These are phyloP conservation scores for Orussus abietinus DNA, from an alignment of 1,140 invertebrate species.

Conservation along the genomic window DNA sequence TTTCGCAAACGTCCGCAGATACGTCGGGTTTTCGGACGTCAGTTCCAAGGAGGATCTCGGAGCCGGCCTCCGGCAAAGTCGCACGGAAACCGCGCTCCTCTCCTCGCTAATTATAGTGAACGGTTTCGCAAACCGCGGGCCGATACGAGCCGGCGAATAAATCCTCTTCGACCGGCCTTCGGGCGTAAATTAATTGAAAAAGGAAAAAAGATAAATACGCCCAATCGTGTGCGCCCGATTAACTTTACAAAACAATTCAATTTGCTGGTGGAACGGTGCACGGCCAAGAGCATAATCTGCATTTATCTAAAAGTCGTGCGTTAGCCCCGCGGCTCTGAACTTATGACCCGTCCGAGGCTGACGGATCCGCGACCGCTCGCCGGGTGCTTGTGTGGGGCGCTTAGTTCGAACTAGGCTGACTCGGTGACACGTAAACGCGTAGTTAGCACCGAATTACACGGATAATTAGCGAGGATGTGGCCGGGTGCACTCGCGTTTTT, in stretches of 20 bases:
- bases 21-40: not conserved
- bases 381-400: slow-evolving; percentile 23
- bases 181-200: slow-evolving; percentile 33
- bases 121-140: not conserved
- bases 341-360: slow-evolving; percentile 28
- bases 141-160: not conserved
- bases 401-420: slow-evolving; percentile 21
- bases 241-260: slow-evolving; percentile 24
- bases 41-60: not conserved
- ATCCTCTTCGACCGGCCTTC: not conserved
- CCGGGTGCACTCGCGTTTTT: slow-evolving; percentile 14
- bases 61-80: too few species aligned
- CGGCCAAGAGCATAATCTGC: slow-evolving; percentile 24
- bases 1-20: not conserved
- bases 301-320: slow-evolving; percentile 32
- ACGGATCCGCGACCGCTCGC: slow-evolving; percentile 33
- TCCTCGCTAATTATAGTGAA: not conserved
- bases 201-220: slow-evolving; percentile 20
- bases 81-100: slow-evolving; percentile 1
- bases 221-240: slow-evolving; percentile 20
- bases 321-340: slow-evolving; percentile 38
- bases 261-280: slow-evolving; percentile 10
- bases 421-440: too few species aligned
- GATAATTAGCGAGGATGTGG: slow-evolving; percentile 26
- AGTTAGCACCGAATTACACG: too few species aligned